phyloP scores from a whole-genome alignment of 2,113 vertebrate species.

The Takifugu bimaculatus region DNA sequence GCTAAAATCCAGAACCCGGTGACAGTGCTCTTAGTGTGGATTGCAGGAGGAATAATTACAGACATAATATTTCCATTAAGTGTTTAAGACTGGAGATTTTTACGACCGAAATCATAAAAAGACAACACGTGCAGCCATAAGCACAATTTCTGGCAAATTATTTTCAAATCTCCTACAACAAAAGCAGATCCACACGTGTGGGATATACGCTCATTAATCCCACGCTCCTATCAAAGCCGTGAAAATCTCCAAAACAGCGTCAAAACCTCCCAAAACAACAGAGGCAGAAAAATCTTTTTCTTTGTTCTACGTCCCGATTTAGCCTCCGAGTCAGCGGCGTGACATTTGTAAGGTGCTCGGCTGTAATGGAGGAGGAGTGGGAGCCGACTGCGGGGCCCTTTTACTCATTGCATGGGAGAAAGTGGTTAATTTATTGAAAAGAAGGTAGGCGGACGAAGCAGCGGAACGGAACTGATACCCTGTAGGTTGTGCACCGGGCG shows the following conservation, averaged over 20 bases:
- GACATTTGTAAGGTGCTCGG: slow-evolving; percentile 65
- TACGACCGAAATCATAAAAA: neutral
- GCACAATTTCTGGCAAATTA: slow-evolving; percentile 16
- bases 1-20: slow-evolving; percentile 6
- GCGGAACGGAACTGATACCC: slow-evolving; percentile 75
- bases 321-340: slow-evolving; percentile 46
- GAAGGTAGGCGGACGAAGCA: slow-evolving; percentile 72
- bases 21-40: slow-evolving; percentile 26
- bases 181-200: slow-evolving; percentile 1
- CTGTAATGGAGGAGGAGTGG: slow-evolving; percentile 72
- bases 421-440: slow-evolving; percentile 78
- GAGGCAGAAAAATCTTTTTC: slow-evolving; percentile 55
- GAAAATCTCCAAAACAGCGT: slow-evolving; percentile 39
- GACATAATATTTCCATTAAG: slow-evolving; percentile 38
- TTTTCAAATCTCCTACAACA: slow-evolving; percentile 2
- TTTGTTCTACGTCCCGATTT: slow-evolving; percentile 57
- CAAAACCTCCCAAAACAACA: slow-evolving; percentile 19
- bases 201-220: slow-evolving; percentile 37
- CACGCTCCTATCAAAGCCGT: slow-evolving; percentile 27
- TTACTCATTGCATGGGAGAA: slow-evolving; percentile 68
- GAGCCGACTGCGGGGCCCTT: slow-evolving; percentile 50
- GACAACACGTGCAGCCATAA: neutral
- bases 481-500: slow-evolving; percentile 67
- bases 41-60: slow-evolving; percentile 32
- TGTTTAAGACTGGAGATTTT: neutral